Evolutionary conservation across 2,888 invertebrate genomes (phyloP).

Genomic region (Mesorhabditis spiculigera): DNA sequence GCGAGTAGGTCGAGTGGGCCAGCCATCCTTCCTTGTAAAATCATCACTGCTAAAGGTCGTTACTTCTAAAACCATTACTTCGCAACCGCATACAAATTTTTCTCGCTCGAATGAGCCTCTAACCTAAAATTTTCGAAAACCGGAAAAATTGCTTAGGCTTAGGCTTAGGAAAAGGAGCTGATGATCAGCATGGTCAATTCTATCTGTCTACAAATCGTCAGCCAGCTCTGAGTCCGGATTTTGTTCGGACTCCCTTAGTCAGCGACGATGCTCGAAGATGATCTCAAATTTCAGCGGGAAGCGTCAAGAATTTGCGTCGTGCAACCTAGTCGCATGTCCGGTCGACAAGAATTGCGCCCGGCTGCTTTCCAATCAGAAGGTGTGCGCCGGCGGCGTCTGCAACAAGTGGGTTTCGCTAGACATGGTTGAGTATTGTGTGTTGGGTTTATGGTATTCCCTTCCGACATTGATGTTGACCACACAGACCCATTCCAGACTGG

Average conservation of each 20-base stretch:
- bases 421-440: slow-evolving; percentile 8
- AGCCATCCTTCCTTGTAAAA: background rate
- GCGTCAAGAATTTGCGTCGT: slow-evolving; percentile 51
- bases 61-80: too few relatives aligned
- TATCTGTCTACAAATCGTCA: background rate
- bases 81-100: too few relatives aligned
- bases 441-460: slow-evolving; percentile 7
- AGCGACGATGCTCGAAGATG: background rate
- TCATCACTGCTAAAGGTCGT: too few relatives aligned
- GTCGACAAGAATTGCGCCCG: slow-evolving; percentile 42
- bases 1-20: slow-evolving; percentile 39
- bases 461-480: background rate
- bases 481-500: slow-evolving; percentile 21
- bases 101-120: too few relatives aligned
- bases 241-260: too few relatives aligned
- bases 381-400: slow-evolving; percentile 44
- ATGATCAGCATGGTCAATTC: background rate
- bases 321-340: slow-evolving; percentile 53
- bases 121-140: too few relatives aligned
- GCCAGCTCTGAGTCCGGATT: too few relatives aligned
- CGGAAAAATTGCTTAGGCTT: too few relatives aligned
- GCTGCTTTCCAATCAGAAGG: slow-evolving; percentile 34
- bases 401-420: slow-evolving; percentile 24
- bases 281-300: slow-evolving; percentile 38
- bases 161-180: background rate